A percentile compares a stretch with the other conserved stretches of the same genome.
These are phyloP conservation scores for Nylanderia fulva DNA, from an alignment of 1,140 invertebrate species.

Conservation along the genomic window DNA sequence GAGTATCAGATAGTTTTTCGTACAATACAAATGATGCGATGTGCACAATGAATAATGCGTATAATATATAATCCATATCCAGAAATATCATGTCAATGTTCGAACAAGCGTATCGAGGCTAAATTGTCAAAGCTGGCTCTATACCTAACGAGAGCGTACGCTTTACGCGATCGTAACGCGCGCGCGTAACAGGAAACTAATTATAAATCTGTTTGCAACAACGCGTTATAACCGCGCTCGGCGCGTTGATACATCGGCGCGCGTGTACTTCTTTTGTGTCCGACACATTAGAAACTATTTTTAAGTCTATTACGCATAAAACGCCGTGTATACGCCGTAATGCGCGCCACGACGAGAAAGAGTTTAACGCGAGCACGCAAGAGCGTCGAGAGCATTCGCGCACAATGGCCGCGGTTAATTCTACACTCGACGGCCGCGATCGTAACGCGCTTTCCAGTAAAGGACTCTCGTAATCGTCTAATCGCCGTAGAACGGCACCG, in stretches of 20 bases:
- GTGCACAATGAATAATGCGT: constrained; percentile 25
- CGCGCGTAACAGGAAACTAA: constrained; percentile 49
- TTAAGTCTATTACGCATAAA: constrained; percentile 38
- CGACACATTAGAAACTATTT: constrained; percentile 53
- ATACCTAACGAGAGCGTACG: constrained; percentile 46
- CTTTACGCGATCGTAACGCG: constrained; percentile 41
- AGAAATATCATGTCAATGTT: constrained; percentile 59
- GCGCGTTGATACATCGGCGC: constrained; percentile 44
- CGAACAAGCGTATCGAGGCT: constrained; percentile 52
- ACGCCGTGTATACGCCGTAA: background rate
- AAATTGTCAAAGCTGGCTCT: constrained; percentile 54
- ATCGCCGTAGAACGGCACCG: constrained; percentile 54
- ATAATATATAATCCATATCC: constrained; percentile 59
- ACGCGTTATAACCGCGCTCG: constrained; percentile 40
- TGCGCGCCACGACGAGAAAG: constrained; percentile 20
- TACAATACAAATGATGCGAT: constrained; percentile 1
- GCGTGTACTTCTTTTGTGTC: constrained; percentile 22
- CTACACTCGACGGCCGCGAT: constrained; percentile 46
- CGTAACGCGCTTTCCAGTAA: constrained; percentile 60
- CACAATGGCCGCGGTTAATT: constrained; percentile 65
- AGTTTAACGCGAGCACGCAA: constrained; percentile 35
- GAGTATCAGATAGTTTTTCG: constrained; percentile 13
- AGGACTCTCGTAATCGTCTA: constrained; percentile 67
- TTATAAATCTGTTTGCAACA: constrained; percentile 62
- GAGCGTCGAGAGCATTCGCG: constrained; percentile 29